Conservation (phyloP, 1,140 invertebrate genomes). For the Lepidostoma basale region DNA sequence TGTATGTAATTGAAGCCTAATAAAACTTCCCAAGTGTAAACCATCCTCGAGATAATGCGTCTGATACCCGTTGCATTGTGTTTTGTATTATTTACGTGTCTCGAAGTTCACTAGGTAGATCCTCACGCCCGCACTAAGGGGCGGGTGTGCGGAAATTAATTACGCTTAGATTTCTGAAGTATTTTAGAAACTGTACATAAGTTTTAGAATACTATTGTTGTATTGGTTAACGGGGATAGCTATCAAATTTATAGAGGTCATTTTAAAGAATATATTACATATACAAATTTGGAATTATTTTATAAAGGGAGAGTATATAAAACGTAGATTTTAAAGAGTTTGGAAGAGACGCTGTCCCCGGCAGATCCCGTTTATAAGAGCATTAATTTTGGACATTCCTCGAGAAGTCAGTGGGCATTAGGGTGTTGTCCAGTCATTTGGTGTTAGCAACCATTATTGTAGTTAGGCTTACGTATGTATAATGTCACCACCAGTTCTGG, state of each 20-base stretch:
- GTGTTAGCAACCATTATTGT: constrained; percentile 16
- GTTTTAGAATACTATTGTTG: constrained; percentile 27
- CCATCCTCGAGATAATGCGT: too few species aligned
- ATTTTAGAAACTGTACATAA: constrained; percentile 31
- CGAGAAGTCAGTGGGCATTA: constrained; percentile 27
- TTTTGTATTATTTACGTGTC: too few species aligned
- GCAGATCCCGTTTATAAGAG: constrained; percentile 13
- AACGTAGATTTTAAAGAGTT: background rate
- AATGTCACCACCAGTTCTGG: constrained; percentile 8
- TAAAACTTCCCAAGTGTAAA: background rate
- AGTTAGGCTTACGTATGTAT: constrained; percentile 4
- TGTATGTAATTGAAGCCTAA: constrained; percentile 22
- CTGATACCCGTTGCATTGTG: too few species aligned
- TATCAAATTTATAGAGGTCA: background rate
- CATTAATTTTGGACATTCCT: constrained; percentile 32
- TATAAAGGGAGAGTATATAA: constrained; percentile 7
- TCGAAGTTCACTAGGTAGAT: too few species aligned
- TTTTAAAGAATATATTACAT: constrained; percentile 12
- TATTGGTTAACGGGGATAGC: constrained; percentile 24
- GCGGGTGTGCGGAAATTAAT: background rate
- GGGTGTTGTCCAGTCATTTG: constrained; percentile 10
- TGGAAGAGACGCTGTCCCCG: background rate
- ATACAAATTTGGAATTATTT: background rate
- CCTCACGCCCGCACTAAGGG: too few species aligned
- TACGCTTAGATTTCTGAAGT: constrained; percentile 2